phyloP scores from a whole-genome alignment of 2,797 vertebrate species.

The Ceryle rudis region DNA sequence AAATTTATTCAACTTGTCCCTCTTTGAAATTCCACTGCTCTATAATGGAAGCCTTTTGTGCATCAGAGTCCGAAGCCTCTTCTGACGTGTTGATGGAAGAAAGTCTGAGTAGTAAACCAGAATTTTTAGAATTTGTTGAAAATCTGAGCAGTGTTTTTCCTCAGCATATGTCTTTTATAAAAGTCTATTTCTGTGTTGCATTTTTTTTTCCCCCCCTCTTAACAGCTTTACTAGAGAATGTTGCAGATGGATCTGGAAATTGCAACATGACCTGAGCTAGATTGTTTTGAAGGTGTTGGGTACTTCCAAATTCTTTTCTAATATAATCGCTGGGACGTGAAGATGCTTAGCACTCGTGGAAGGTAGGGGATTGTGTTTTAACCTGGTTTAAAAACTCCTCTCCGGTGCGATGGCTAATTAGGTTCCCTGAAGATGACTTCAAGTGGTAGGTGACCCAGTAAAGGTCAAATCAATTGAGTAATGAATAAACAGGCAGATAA shows the following conservation, averaged over 20 bases:
- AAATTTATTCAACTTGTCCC: background rate
- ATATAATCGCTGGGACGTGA: rapidly evolving
- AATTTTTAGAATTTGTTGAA: background rate
- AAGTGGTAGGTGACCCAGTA: background rate
- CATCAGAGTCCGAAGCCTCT: background rate
- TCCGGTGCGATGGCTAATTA: background rate
- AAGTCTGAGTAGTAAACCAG: background rate
- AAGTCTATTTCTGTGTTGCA: background rate
- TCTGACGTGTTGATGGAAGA: background rate
- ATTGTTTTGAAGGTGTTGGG: background rate
- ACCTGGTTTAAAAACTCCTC: background rate
- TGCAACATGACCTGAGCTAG: background rate
- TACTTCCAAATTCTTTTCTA: background rate
- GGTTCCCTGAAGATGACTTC: background rate
- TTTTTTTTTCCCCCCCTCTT: background rate
- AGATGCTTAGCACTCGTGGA: background rate
- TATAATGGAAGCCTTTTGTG: background rate
- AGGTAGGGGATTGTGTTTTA: background rate
- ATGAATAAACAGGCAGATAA: background rate
- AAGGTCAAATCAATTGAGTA: background rate
- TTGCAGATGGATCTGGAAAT: background rate
- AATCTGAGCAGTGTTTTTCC: background rate
- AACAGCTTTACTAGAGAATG: background rate
- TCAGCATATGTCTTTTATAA: background rate
- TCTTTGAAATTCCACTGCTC: background rate